Evolutionary conservation across 2,888 invertebrate species (phyloP).

Genomic region (Heteropelma amictum): DNA sequence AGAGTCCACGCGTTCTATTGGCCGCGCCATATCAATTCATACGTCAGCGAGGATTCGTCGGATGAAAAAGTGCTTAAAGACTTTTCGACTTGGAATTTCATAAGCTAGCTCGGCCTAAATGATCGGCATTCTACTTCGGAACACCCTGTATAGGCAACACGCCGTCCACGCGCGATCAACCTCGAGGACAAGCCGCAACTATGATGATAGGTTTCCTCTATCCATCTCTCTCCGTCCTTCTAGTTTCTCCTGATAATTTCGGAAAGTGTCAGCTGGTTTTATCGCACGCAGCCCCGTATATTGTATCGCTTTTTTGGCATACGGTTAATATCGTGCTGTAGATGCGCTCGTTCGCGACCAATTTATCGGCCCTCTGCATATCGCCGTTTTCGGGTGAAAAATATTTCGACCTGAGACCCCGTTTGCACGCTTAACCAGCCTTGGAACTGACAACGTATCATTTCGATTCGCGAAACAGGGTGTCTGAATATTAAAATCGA

Average conservation of each 20-base stretch:
- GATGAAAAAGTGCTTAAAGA: no score
- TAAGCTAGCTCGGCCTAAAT: no score
- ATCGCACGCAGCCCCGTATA: slow-evolving; percentile 32
- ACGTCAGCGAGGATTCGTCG: no score
- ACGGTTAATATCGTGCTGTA: not conserved
- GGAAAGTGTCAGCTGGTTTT: slow-evolving; percentile 58
- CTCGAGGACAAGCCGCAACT: slow-evolving; percentile 14
- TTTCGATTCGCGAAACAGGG: slow-evolving; percentile 1
- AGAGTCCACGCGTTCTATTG: no score
- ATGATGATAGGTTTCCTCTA: slow-evolving; percentile 23
- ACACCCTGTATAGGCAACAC: no score
- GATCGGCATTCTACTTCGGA: no score
- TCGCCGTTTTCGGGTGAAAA: slow-evolving; percentile 15
- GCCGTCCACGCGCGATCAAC: slow-evolving; percentile 35
- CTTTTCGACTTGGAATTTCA: no score
- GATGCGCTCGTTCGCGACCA: not conserved
- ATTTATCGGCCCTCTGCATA: not conserved
- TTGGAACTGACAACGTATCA: slow-evolving; percentile 10
- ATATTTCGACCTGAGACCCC: not conserved
- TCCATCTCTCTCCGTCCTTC: not conserved
- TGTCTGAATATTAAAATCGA: no score
- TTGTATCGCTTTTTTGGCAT: not conserved
- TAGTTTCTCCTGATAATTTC: slow-evolving; percentile 20
- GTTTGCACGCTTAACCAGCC: not conserved
- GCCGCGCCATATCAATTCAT: no score